phyloP scores from a whole-genome alignment of 2,888 invertebrate species.

The Lordiphosa andalusiaca region DNA sequence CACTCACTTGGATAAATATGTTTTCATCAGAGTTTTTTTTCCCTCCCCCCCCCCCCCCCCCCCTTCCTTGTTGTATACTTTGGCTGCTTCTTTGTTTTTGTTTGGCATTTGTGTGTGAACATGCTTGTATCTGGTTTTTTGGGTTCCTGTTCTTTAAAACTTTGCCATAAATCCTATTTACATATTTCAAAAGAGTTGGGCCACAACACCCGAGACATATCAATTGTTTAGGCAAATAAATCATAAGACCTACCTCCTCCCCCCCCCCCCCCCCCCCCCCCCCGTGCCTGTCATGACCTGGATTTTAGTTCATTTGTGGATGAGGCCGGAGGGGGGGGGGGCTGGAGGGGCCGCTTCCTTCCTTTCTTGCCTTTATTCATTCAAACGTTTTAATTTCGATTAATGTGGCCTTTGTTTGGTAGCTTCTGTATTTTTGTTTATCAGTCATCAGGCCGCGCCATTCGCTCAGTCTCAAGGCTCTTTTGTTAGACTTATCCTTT shows the following conservation, averaged over 20 bases:
- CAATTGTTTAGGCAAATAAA: slow-evolving; percentile 66
- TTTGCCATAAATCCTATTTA: slow-evolving; percentile 71
- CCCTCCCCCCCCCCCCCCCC: too few species aligned
- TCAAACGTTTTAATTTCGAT: slow-evolving; percentile 56
- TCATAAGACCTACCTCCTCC: slow-evolving; percentile 41
- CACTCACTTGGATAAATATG: slow-evolving; percentile 70
- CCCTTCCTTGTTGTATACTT: not conserved
- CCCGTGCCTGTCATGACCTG: slow-evolving; percentile 44
- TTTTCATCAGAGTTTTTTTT: slow-evolving; percentile 43
- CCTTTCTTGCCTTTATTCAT: slow-evolving; percentile 28
- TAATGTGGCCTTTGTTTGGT: slow-evolving; percentile 52
- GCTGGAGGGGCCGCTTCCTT: slow-evolving; percentile 20
- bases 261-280: too few species aligned
- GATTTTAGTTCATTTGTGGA: slow-evolving; percentile 36
- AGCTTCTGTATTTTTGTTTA: slow-evolving; percentile 44
- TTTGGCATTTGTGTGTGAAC: slow-evolving; percentile 2
- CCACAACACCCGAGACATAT: slow-evolving; percentile 37
- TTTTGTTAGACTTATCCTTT: slow-evolving; percentile 41
- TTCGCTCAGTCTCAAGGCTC: not conserved
- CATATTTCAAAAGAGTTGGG: slow-evolving; percentile 61
- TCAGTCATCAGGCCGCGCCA: slow-evolving; percentile 38
- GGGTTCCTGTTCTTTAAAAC: slow-evolving; percentile 47
- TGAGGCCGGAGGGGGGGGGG: too few species aligned
- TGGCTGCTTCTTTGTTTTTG: slow-evolving; percentile 15
- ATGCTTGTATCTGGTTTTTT: slow-evolving; percentile 10